These are phyloP conservation scores for Mus caroli DNA, from an alignment of 2,797 vertebrate species.

Conservation along the genomic window DNA sequence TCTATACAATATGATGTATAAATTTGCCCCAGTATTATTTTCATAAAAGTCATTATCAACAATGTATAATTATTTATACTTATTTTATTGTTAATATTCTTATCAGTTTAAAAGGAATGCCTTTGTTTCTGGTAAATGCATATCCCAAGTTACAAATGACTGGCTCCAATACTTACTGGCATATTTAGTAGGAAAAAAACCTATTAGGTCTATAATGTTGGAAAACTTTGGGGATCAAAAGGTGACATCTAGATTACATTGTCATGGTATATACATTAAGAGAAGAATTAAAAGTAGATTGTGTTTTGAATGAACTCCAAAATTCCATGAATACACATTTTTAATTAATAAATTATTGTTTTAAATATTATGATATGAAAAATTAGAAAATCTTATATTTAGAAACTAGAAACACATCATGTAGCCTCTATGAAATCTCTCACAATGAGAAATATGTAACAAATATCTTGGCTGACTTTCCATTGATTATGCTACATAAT, in stretches of 20 bases:
- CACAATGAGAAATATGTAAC: slow-evolving; percentile 42
- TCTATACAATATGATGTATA: neutral
- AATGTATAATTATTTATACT: neutral
- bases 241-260: neutral
- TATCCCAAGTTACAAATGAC: neutral
- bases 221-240: neutral
- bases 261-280: neutral
- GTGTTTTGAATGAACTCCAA: neutral
- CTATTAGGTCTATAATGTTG: neutral
- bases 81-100: neutral
- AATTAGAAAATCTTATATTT: slow-evolving; percentile 12
- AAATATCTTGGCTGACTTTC: slow-evolving; percentile 52
- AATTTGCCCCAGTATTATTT: neutral
- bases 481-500: slow-evolving; percentile 25
- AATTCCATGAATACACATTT: neutral
- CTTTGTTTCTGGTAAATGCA: neutral
- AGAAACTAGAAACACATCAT: neutral
- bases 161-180: neutral
- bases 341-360: neutral
- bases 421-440: neutral
- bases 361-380: slow-evolving; percentile 13
- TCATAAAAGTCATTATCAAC: neutral
- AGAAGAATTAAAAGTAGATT: neutral
- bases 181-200: neutral
- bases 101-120: neutral